A percentile compares a stretch with the other conserved stretches of the same genome.
These are phyloP conservation scores for Macrotrachela quadricornifera DNA, from an alignment of 1,140 invertebrate species.

Conservation along the genomic window DNA sequence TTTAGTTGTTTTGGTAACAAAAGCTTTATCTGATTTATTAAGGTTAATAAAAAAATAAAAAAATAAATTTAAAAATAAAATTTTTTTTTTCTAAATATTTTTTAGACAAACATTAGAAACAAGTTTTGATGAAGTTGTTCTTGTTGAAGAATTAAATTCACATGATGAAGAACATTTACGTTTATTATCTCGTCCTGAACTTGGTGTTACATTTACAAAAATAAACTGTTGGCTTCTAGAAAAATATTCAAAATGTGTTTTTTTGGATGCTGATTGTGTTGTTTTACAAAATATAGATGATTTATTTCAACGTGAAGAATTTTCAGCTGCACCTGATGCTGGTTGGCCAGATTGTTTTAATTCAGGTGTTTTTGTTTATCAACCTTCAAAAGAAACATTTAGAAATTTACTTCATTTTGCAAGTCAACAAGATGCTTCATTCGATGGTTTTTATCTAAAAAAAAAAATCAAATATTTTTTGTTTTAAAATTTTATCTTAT, in stretches of 20 bases:
- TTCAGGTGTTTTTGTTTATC: constrained; percentile 31
- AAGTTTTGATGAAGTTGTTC: constrained; percentile 23
- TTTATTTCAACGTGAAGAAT: constrained; percentile 29
- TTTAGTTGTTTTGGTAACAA: constrained; percentile 26
- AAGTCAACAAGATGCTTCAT: constrained; percentile 29
- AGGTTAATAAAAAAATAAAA: constrained; percentile 14
- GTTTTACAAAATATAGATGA: constrained; percentile 22
- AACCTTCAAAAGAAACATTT: constrained; percentile 27
- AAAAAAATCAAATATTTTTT: constrained; percentile 18
- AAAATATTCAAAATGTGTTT: constrained; percentile 29
- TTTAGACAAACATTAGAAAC: constrained; percentile 9
- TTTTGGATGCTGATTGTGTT: constrained; percentile 30
- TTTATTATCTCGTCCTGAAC: constrained; percentile 27
- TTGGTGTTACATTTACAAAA: constrained; percentile 30
- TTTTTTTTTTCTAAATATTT: too few relatives aligned
- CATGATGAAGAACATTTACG: constrained; percentile 21
- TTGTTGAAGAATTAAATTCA: constrained; percentile 27
- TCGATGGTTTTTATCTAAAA: too few relatives aligned
- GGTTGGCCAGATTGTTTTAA: constrained; percentile 36
- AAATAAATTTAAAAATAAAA: too few relatives aligned
- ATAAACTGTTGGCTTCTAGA: constrained; percentile 31
- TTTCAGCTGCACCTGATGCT: constrained; percentile 31
- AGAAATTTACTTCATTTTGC: constrained; percentile 22
- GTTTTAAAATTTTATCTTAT: not conserved
- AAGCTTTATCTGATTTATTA: constrained; percentile 20